Conservation (phyloP, 2,888 invertebrate species). For the Dolichopus griseipennis region DNA sequence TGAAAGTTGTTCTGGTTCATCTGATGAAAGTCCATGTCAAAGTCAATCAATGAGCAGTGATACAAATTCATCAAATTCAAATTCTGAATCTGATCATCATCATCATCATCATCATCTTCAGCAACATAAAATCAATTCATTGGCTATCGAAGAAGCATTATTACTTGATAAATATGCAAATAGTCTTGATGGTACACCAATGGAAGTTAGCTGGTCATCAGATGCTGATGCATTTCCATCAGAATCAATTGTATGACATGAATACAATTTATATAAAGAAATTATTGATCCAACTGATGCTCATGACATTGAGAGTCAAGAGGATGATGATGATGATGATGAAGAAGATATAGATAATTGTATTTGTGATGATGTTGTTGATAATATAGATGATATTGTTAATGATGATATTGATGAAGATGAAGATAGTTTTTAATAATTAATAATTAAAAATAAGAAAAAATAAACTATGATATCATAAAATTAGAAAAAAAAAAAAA, state of each 20-base stretch:
- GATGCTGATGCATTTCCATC: constrained; percentile 35
- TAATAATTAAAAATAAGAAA: background rate
- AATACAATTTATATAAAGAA: constrained; percentile 10
- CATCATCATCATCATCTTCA: constrained; percentile 27
- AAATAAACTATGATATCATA: too few relatives aligned
- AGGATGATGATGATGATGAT: constrained; percentile 36
- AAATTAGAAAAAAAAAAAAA: too few relatives aligned
- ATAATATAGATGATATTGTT: too few relatives aligned
- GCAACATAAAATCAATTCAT: constrained; percentile 22
- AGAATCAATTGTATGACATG: constrained; percentile 38
- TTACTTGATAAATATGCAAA: constrained; percentile 33
- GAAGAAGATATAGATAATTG: background rate
- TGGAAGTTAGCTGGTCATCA: constrained; percentile 45
- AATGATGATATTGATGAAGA: background rate
- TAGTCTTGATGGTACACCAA: constrained; percentile 44
- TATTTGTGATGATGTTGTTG: background rate
- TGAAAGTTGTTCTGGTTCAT: constrained; percentile 47
- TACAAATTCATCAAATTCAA: constrained; percentile 42
- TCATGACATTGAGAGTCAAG: background rate
- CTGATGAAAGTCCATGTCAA: constrained; percentile 43
- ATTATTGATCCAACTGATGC: background rate
- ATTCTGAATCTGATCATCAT: constrained; percentile 31
- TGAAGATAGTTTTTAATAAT: background rate
- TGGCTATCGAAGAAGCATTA: constrained; percentile 35
- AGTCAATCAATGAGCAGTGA: constrained; percentile 38